phyloP scores from a whole-genome alignment of 2,113 vertebrate genomes.

The Elephantulus edwardii region DNA sequence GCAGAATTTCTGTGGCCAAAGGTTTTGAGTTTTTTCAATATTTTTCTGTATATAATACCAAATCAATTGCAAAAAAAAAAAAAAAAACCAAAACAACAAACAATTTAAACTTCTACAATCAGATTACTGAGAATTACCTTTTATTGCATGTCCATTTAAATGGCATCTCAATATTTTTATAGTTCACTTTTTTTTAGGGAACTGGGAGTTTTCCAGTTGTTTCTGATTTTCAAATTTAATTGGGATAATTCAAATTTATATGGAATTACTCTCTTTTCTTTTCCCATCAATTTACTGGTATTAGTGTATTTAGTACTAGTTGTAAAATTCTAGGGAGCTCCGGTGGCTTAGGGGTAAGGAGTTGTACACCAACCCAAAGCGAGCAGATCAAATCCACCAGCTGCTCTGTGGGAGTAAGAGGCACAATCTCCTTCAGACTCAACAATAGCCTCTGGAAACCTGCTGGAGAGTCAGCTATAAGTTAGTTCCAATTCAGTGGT shows the following conservation, averaged over 20 bases:
- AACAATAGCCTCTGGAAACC: no score
- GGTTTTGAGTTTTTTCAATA: not conserved
- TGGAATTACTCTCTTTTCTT: not conserved
- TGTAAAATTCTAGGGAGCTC: not conserved
- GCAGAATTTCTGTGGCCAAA: not conserved
- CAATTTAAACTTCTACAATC: not conserved
- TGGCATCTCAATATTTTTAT: not conserved
- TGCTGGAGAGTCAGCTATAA: no score
- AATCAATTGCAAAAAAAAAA: slow-evolving; percentile 12
- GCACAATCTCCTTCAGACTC: no score
- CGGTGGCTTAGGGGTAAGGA: no score
- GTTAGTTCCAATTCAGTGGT: no score
- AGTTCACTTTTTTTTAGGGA: slow-evolving; percentile 1
- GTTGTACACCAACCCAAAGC: no score
- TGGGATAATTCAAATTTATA: not conserved
- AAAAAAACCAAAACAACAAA: no score
- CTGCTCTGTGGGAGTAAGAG: no score
- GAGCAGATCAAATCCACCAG: no score
- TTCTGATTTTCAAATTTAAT: slow-evolving; percentile 7
- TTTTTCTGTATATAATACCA: not conserved
- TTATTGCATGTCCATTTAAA: not conserved
- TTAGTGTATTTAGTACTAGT: not conserved
- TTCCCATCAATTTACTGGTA: not conserved
- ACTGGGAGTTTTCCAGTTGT: not conserved
- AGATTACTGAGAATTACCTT: not conserved